Percentiles rank a stretch among this genome's conserved stretches.
Evolutionary conservation across 92 coral and sea anemone species (phyloP).

Genomic region (Hydrozoanthus gracilis): DNA sequence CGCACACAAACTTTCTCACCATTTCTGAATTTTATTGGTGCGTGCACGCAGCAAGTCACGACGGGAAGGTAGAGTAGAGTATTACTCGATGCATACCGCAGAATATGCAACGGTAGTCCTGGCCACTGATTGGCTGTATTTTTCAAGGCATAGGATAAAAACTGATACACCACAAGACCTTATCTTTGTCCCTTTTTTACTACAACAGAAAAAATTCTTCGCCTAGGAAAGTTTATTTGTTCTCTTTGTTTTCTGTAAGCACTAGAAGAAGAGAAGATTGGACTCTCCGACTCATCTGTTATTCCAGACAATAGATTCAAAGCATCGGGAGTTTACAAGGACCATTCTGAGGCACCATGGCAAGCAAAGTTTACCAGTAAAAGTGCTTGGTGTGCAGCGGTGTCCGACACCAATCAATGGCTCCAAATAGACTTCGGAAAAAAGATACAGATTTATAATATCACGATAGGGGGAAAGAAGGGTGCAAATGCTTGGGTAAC

Average conservation of each 20-base stretch:
- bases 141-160: too few relatives aligned
- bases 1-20: too few relatives aligned
- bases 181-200: too few relatives aligned
- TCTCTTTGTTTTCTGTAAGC: neutral
- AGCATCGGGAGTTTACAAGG: neutral
- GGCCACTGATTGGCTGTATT: too few relatives aligned
- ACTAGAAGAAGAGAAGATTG: neutral
- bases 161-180: too few relatives aligned
- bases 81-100: too few relatives aligned
- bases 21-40: too few relatives aligned
- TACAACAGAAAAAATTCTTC: too few relatives aligned
- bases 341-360: neutral
- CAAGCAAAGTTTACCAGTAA: neutral
- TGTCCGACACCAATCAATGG: slow-evolving; percentile 19
- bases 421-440: slow-evolving; percentile 26
- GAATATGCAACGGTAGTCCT: too few relatives aligned
- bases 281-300: neutral
- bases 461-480: slow-evolving; percentile 3
- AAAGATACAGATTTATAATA: neutral
- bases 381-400: slow-evolving; percentile 17
- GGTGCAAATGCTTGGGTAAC: neutral
- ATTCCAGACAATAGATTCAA: slow-evolving; percentile 4
- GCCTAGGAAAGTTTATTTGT: too few relatives aligned
- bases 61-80: too few relatives aligned
- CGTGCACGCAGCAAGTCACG: too few relatives aligned